A percentile compares a stretch with the other conserved stretches of the same genome.
Conservation (phyloP, 2,888 invertebrate species). For the Aporophyla nigra region DNA sequence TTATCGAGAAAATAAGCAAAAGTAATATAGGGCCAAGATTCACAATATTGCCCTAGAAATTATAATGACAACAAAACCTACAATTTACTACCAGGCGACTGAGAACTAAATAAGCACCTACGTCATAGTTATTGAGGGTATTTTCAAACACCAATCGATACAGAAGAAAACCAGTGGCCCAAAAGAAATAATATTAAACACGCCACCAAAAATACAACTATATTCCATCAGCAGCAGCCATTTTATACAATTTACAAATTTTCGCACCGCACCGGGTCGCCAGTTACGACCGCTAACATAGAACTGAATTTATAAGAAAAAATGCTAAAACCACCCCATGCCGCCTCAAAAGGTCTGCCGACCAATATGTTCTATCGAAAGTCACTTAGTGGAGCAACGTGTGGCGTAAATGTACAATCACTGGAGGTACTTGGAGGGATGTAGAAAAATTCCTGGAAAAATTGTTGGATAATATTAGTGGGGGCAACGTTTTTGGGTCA, state of each 20-base stretch:
- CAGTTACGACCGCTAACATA: slow-evolving; percentile 66
- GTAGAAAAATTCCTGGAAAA: slow-evolving; percentile 59
- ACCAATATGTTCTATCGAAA: slow-evolving; percentile 87
- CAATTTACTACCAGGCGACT: background rate
- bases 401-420: slow-evolving; percentile 70
- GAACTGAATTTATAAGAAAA: slow-evolving; percentile 80
- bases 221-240: slow-evolving; percentile 51
- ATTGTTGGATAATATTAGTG: slow-evolving; percentile 18
- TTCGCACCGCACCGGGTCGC: slow-evolving; percentile 59
- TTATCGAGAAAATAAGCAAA: background rate
- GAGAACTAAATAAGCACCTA: background rate
- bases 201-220: slow-evolving; percentile 49
- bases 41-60: background rate
- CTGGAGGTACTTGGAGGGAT: slow-evolving; percentile 69
- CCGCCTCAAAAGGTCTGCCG: slow-evolving; percentile 77
- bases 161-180: background rate
- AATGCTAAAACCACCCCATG: slow-evolving; percentile 84
- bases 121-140: background rate
- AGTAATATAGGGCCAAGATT: background rate
- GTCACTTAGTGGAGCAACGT: slow-evolving; percentile 83
- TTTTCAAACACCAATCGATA: background rate
- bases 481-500: background rate
- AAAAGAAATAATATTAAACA: slow-evolving; percentile 42
- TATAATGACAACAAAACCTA: background rate
- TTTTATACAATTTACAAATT: slow-evolving; percentile 72